Percentiles rank a stretch among this genome's conserved stretches.
Conservation (phyloP, 2,797 vertebrate species). For the Pangasius macronema region DNA sequence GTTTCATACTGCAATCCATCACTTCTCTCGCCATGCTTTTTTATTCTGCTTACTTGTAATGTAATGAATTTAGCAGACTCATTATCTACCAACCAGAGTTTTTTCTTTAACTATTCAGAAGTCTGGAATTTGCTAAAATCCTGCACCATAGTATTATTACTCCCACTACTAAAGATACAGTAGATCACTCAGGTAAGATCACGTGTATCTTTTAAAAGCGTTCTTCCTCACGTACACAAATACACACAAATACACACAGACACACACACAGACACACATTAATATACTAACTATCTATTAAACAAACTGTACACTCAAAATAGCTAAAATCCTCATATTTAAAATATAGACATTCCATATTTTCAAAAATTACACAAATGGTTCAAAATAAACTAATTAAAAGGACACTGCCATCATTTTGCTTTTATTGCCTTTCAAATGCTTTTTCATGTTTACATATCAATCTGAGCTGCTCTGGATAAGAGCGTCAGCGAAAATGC, state of each 20-base stretch:
- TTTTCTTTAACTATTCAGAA: background rate
- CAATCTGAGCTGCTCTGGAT: background rate
- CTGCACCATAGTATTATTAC: background rate
- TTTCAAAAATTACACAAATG: background rate
- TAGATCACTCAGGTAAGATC: background rate
- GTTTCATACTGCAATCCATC: conserved; percentile 2
- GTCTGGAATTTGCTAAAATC: background rate
- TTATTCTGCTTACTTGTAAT: background rate
- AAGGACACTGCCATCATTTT: background rate
- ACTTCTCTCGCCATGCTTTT: background rate
- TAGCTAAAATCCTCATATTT: background rate
- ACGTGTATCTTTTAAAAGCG: background rate
- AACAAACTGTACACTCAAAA: background rate
- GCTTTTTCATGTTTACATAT: conserved; percentile 10
- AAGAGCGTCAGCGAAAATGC: too few species aligned
- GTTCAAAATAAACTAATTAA: conserved; percentile 10
- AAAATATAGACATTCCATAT: background rate
- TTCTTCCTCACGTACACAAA: background rate
- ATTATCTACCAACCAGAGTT: background rate
- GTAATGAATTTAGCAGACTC: background rate
- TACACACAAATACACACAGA: background rate
- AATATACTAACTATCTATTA: background rate
- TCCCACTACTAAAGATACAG: background rate
- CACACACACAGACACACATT: background rate
- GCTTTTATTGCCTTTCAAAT: background rate